Evolutionary conservation across 1,140 invertebrate genomes (phyloP).

Genomic region (Drosophila nigrodunni): DNA sequence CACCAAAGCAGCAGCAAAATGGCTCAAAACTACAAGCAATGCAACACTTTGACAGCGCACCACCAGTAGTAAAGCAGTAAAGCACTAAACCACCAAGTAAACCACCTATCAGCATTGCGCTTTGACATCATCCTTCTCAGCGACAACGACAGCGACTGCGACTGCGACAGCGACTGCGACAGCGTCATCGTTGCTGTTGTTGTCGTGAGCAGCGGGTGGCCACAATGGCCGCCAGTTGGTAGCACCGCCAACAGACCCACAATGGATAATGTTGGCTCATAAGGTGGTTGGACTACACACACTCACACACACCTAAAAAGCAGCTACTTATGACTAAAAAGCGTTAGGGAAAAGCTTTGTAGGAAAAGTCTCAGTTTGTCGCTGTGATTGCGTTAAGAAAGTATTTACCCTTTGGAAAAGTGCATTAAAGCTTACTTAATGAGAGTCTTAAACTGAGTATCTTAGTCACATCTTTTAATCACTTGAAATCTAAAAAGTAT

Average conservation of each 20-base stretch:
- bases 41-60: constrained; percentile 48
- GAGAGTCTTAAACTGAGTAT: no score
- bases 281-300: neutral
- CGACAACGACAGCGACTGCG: neutral
- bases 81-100: constrained; percentile 6
- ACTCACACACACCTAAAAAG: neutral
- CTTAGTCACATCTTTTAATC: no score
- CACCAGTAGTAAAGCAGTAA: constrained; percentile 6
- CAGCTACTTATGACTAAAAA: neutral
- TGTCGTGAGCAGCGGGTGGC: constrained; percentile 41
- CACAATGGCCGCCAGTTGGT: constrained; percentile 43
- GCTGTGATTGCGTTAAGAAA: no score
- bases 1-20: constrained; percentile 42
- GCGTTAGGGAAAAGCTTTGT: neutral
- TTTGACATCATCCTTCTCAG: constrained; percentile 10
- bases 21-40: constrained; percentile 52
- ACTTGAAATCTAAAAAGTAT: no score
- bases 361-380: no score
- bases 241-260: constrained; percentile 12
- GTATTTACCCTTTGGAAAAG: no score
- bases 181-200: neutral
- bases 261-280: neutral
- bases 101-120: constrained; percentile 40
- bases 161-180: neutral
- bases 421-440: no score